Evolutionary conservation across 1,140 invertebrate species (phyloP), one percentile per base, ranked within the genome.

Genomic region (Cyclargus thomasi): DNA sequence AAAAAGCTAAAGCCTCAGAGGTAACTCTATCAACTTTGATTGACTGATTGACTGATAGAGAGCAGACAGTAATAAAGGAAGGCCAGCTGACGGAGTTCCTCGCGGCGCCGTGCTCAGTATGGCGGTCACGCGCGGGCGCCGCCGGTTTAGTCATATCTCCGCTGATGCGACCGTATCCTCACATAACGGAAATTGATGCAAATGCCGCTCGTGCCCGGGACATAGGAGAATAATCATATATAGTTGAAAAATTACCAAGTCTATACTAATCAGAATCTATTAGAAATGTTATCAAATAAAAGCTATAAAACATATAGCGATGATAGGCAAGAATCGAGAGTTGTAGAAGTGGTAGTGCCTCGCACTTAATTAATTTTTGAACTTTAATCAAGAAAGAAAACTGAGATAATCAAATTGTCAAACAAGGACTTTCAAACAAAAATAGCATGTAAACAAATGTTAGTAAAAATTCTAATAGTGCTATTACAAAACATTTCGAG

Each of bases 151-250:
- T 64, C 64, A 67, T 53, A 57, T 70, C 39, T 21, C 57, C 59
- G 62, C 62, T 66, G 39, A 55, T 39, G 62, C 59, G 65, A 14
- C 23, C 53, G 39, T 74, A 74, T 75, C 76, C 74, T 80, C 74
- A 68, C 68, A 69, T 67, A 72, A 77, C 73, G 80, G 80, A 82
- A 80, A 76, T 73, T 66, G 36, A 77, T 76, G 80, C 78, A 74
- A 80, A 79, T 79, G 74, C 67, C 55, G 53, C 39, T 16, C 64
- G 39, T 7, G 53, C 23, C 35, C 22, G 29, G 29, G 8, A 8
- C 14, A 8, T 35, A 35, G 2, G 39, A 47, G 10, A 16, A 47
- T 47, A 7, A 29, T 29, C 29, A 29, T 29, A 29, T 8, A 29
- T 29, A 29, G 8, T 7, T 4, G 29, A 29, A 29, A 29, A 29